Conservation (phyloP, 2,888 invertebrate genomes). For the Agrochola lota region DNA sequence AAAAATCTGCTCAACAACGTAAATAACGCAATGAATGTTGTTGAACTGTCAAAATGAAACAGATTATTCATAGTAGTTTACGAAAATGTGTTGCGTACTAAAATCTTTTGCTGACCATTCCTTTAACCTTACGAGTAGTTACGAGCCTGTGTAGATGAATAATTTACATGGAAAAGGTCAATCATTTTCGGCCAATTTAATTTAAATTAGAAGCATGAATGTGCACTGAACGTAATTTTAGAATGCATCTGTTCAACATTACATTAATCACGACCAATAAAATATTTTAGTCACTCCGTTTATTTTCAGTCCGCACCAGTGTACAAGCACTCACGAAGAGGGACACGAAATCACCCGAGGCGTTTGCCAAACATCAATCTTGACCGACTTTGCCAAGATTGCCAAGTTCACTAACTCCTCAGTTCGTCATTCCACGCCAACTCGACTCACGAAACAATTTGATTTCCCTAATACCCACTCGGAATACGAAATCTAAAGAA, state of each 20-base stretch:
- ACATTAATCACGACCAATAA: background rate
- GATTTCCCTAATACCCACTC: conserved; percentile 72
- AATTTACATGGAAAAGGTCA: too few species aligned
- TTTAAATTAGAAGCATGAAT: background rate
- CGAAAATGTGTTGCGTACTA: too few species aligned
- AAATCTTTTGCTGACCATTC: too few species aligned
- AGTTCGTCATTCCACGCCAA: conserved; percentile 70
- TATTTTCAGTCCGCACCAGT: conserved; percentile 38
- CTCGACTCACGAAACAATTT: conserved; percentile 74
- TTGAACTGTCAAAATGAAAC: too few species aligned
- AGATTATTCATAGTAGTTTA: too few species aligned
- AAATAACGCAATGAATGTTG: too few species aligned
- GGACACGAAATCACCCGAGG: conserved; percentile 63
- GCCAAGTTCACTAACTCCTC: conserved; percentile 73
- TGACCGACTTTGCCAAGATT: conserved; percentile 69
- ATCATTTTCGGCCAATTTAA: background rate
- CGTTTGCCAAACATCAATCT: conserved; percentile 73
- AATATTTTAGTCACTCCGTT: background rate
- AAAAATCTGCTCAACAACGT: too few species aligned
- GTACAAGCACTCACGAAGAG: conserved; percentile 56
- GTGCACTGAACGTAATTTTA: background rate
- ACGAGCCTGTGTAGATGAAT: background rate
- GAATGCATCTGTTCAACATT: background rate
- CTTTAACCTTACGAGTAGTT: background rate
- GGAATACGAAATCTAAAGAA: conserved; percentile 70